Evolutionary conservation across 2,113 vertebrate species (phyloP).

Genomic region (Ariopsis seemanni): DNA sequence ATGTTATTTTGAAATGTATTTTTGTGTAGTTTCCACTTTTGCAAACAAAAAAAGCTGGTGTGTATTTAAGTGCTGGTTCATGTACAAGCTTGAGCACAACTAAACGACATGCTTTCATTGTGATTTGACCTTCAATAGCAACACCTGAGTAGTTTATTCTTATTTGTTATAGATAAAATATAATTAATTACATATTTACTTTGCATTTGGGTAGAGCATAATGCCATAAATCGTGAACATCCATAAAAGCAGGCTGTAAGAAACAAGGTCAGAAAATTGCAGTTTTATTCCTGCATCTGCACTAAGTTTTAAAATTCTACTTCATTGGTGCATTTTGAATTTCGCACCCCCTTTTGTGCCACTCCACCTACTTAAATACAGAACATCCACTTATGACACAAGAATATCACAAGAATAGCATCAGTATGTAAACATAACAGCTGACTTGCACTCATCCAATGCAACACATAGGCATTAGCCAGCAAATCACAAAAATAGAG

Average conservation of each 20-base stretch:
- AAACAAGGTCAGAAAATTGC: neutral
- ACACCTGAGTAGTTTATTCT: neutral
- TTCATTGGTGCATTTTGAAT: too few relatives aligned
- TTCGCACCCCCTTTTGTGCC: neutral
- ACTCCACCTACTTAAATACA: neutral
- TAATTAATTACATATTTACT: neutral
- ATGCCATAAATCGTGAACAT: neutral
- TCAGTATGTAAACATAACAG: neutral
- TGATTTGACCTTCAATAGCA: neutral
- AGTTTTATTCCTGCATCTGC: neutral
- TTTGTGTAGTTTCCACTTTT: neutral
- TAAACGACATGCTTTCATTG: neutral
- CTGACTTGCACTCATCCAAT: neutral
- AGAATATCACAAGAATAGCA: neutral
- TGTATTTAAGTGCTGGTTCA: neutral
- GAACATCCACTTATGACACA: neutral
- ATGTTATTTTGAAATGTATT: neutral
- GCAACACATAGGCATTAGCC: neutral
- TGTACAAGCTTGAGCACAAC: neutral
- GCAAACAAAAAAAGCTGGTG: neutral
- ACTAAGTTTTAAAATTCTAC: neutral
- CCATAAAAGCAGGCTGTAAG: neutral
- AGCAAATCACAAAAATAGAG: neutral
- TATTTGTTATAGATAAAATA: neutral
- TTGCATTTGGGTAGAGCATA: neutral